A percentile compares a stretch with the other conserved stretches of the same genome.
These are phyloP conservation scores for Drosophila suzukii DNA, from an alignment of 1,140 invertebrate species.

Conservation along the genomic window DNA sequence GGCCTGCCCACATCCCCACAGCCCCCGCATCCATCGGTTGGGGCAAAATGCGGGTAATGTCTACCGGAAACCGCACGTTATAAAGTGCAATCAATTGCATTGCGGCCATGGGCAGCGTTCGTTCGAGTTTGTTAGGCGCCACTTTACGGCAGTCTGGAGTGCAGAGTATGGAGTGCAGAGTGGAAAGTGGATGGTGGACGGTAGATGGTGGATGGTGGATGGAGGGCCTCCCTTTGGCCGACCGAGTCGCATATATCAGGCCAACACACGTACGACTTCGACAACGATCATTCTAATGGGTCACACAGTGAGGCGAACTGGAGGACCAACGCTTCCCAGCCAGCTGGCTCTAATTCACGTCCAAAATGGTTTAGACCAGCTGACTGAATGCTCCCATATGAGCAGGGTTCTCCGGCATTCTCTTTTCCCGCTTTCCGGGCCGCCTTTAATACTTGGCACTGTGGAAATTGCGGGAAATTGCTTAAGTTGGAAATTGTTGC, in stretches of 20 bases:
- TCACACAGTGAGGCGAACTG: conserved; percentile 68
- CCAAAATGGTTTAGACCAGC: conserved; percentile 49
- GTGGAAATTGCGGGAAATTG: conserved; percentile 78
- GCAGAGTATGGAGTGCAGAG: background rate
- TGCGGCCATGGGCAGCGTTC: conserved; percentile 60
- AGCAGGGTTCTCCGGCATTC: conserved; percentile 46
- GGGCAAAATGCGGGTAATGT: conserved; percentile 80
- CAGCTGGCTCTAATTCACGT: conserved; percentile 61
- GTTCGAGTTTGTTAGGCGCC: conserved; percentile 72
- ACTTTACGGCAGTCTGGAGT: conserved; percentile 59
- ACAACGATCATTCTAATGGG: conserved; percentile 83
- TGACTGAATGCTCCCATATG: conserved; percentile 76
- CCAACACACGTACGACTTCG: conserved; percentile 72
- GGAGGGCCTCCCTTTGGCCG: conserved; percentile 16
- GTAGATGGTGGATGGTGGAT: background rate
- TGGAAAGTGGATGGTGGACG: conserved; percentile 7
- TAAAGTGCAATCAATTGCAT: conserved; percentile 83
- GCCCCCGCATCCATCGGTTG: conserved; percentile 49
- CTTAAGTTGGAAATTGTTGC: conserved; percentile 79
- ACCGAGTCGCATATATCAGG: conserved; percentile 64
- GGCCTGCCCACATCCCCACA: conserved; percentile 41
- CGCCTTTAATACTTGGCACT: conserved; percentile 27
- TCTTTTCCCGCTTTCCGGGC: background rate
- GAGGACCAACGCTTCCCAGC: conserved; percentile 9
- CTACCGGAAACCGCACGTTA: conserved; percentile 83